Evolutionary conservation across 2,113 vertebrate genomes (phyloP).

Genomic region (Chloroceryle aenea): DNA sequence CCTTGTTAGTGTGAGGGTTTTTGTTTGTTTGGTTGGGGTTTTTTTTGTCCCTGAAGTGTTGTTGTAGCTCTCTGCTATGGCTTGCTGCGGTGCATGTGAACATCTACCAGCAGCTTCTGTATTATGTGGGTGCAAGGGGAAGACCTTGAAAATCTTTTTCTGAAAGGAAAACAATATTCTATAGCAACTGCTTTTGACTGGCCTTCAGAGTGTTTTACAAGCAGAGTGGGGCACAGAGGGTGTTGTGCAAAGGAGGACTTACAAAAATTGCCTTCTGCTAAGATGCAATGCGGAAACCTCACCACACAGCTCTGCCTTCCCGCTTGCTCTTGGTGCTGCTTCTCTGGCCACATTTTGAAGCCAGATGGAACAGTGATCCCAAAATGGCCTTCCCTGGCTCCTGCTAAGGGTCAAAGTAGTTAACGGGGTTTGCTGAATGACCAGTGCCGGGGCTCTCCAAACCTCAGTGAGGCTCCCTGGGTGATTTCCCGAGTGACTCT

Average conservation of each 20-base stretch:
- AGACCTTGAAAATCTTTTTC: neutral
- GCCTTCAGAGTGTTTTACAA: neutral
- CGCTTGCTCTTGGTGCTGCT: neutral
- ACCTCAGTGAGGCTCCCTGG: rapidly evolving
- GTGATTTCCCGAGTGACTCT: neutral
- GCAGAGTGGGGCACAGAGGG: neutral
- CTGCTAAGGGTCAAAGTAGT: neutral
- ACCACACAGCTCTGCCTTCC: neutral
- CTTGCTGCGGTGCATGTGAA: rapidly evolving
- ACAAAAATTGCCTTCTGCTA: neutral
- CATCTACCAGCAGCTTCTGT: neutral
- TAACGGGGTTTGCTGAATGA: neutral
- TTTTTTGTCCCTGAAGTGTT: no score
- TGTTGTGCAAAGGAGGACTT: neutral
- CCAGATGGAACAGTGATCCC: neutral
- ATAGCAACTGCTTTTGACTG: neutral
- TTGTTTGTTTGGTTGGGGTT: neutral
- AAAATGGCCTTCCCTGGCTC: neutral
- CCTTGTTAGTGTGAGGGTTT: rapidly evolving
- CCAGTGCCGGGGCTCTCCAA: no score
- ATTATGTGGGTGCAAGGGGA: neutral
- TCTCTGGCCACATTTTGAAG: neutral
- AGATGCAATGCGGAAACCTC: neutral
- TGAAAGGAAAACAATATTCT: neutral
- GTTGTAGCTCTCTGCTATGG: neutral